Evolutionary conservation across 2,888 invertebrate genomes (phyloP).

Genomic region (Patella caerulea): DNA sequence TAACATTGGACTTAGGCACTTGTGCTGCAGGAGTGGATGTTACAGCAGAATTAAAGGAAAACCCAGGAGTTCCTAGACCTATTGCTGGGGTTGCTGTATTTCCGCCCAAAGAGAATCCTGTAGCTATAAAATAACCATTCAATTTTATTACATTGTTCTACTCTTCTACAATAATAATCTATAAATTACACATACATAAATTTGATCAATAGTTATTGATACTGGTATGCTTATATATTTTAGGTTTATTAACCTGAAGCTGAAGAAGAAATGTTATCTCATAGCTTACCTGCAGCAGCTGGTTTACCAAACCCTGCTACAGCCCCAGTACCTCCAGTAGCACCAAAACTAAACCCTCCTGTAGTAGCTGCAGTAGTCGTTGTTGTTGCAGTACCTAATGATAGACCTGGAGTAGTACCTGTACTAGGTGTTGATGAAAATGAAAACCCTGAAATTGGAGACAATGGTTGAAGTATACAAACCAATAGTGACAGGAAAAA

Average conservation of each 20-base stretch:
- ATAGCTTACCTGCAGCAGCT: conserved; percentile 9
- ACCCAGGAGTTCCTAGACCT: conserved; percentile 27
- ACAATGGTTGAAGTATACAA: neutral
- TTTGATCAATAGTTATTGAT: too few relatives aligned
- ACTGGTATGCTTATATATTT: too few relatives aligned
- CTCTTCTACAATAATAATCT: too few relatives aligned
- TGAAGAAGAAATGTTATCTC: neutral
- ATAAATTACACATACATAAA: too few relatives aligned
- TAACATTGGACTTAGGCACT: conserved; percentile 19
- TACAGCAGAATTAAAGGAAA: conserved; percentile 33
- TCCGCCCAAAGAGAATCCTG: conserved; percentile 31
- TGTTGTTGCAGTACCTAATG: conserved; percentile 24
- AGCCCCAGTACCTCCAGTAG: conserved; percentile 6
- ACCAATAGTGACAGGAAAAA: neutral
- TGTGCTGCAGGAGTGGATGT: conserved; percentile 42
- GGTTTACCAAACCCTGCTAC: neutral
- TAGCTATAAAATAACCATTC: neutral
- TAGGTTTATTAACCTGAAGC: too few relatives aligned
- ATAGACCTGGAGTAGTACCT: conserved; percentile 78
- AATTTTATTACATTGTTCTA: too few relatives aligned
- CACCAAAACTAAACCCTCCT: conserved; percentile 29
- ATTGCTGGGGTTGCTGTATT: conserved; percentile 6
- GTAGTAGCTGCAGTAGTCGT: conserved; percentile 16
- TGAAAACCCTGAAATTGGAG: conserved; percentile 23
- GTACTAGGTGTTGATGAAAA: conserved; percentile 24